Evolutionary conservation across 2,888 invertebrate species (phyloP).

Genomic region (Eledone cirrhosa): DNA sequence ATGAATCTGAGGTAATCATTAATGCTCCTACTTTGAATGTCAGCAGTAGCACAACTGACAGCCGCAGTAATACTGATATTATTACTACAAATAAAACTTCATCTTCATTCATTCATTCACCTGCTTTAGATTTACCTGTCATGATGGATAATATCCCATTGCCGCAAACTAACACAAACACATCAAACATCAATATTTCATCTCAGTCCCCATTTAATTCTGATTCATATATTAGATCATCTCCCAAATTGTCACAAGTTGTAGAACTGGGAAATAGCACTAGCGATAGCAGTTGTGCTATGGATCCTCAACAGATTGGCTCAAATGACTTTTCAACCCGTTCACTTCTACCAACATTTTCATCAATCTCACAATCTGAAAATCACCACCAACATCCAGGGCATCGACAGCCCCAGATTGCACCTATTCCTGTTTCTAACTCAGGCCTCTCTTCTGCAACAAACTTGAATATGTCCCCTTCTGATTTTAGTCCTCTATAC

Average conservation of each 20-base stretch:
- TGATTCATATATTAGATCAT: too few relatives aligned
- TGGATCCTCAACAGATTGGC: too few relatives aligned
- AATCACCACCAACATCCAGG: constrained; percentile 9
- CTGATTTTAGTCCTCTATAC: constrained; percentile 14
- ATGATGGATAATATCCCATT: not conserved
- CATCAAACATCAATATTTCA: too few relatives aligned
- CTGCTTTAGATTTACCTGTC: not conserved
- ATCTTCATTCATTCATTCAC: not conserved
- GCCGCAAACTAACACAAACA: not conserved
- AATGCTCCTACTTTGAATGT: not conserved
- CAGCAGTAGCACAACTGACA: not conserved
- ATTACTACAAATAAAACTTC: not conserved
- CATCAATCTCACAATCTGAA: constrained; percentile 3
- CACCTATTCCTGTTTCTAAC: constrained; percentile 2
- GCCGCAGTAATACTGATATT: not conserved
- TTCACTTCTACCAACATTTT: not conserved
- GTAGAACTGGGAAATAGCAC: too few relatives aligned
- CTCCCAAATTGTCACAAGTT: too few relatives aligned
- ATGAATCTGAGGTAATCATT: not conserved
- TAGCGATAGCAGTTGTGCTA: too few relatives aligned
- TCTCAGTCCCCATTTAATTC: too few relatives aligned
- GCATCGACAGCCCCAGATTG: not conserved
- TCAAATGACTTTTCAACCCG: too few relatives aligned
- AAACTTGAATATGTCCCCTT: constrained; percentile 5
- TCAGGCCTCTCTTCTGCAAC: constrained; percentile 11